Evolutionary conservation across 2,888 invertebrate genomes (phyloP).

Genomic region (Chesias legatella): DNA sequence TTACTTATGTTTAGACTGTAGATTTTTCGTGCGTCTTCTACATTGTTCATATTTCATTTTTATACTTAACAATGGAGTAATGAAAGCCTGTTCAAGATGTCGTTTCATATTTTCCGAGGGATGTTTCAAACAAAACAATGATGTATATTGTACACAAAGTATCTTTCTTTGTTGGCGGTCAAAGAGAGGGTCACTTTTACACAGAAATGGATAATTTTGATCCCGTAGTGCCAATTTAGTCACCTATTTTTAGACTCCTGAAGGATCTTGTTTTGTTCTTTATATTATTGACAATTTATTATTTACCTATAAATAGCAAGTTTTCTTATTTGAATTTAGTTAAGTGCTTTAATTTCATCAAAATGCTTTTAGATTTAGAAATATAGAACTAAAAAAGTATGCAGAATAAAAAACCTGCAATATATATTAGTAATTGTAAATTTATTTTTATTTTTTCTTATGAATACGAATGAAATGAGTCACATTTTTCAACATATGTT

Average conservation of each 20-base stretch:
- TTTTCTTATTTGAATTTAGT: too few species aligned
- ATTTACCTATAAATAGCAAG: too few species aligned
- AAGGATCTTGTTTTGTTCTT: conserved; percentile 25
- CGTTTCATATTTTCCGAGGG: conserved; percentile 32
- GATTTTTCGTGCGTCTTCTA: conserved; percentile 8
- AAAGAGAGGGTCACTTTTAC: conserved; percentile 33
- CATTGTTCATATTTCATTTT: conserved; percentile 15
- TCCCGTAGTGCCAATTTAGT: conserved; percentile 30
- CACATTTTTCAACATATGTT: too few species aligned
- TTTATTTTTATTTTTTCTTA: too few species aligned
- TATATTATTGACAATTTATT: too few species aligned
- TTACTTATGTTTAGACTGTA: too few species aligned
- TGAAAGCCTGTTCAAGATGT: conserved; percentile 30
- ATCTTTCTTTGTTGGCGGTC: conserved; percentile 36
- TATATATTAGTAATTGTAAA: too few species aligned
- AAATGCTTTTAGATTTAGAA: too few species aligned
- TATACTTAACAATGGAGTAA: conserved; percentile 21
- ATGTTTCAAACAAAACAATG: conserved; percentile 34
- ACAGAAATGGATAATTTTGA: conserved; percentile 41
- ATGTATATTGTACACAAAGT: conserved; percentile 33
- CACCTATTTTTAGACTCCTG: conserved; percentile 31
- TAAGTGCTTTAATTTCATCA: too few species aligned
- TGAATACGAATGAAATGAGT: too few species aligned
- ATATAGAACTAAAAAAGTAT: too few species aligned
- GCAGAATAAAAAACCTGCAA: too few species aligned